These are phyloP conservation scores for Aldrovandia affinis DNA, from an alignment of 2,797 vertebrate genomes.

Conservation along the genomic window DNA sequence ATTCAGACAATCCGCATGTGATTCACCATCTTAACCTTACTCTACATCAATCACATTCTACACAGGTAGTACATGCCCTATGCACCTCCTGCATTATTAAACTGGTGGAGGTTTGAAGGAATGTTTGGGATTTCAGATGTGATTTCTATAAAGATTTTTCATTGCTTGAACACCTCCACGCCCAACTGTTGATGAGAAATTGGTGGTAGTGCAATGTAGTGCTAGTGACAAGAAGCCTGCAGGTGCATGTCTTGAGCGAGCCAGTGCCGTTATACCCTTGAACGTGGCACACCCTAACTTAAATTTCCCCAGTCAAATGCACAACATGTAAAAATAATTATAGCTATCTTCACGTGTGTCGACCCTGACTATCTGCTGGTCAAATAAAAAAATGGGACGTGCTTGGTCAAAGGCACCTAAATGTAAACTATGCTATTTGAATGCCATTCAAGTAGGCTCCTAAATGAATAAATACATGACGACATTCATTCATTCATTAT, in stretches of 20 bases:
- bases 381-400: neutral
- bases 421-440: neutral
- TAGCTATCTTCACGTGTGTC: too few relatives aligned
- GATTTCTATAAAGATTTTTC: neutral
- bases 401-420: neutral
- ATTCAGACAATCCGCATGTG: neutral
- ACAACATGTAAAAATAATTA: neutral
- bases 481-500: neutral
- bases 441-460: neutral
- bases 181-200: neutral
- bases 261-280: neutral
- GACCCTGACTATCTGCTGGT: too few relatives aligned
- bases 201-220: neutral
- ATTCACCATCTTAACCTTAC: neutral
- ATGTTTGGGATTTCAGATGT: neutral
- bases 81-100: neutral
- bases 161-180: neutral
- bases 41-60: neutral
- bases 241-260: neutral
- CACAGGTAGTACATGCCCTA: neutral
- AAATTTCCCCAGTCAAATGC: neutral
- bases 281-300: too few relatives aligned
- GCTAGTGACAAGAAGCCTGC: neutral
- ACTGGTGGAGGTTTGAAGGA: neutral
- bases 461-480: neutral